Evolutionary conservation across 53 echinoderm and acorn worm genomes (phyloP).

Genomic region (Antedon mediterranea): DNA sequence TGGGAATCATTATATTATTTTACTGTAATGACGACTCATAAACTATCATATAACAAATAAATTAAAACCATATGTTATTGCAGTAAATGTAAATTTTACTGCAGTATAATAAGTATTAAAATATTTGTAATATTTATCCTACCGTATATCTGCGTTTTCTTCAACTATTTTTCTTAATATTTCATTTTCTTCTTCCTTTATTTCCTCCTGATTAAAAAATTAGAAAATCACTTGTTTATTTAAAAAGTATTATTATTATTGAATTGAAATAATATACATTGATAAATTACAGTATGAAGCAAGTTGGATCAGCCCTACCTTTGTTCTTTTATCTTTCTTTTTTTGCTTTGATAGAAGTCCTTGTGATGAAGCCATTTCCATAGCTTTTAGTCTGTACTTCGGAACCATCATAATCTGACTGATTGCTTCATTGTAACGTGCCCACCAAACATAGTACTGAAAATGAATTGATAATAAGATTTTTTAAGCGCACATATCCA

Average conservation of each 20-base stretch:
- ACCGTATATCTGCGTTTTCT: slow-evolving; percentile 93
- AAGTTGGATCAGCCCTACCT: slow-evolving; percentile 31
- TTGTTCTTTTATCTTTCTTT: slow-evolving; percentile 55
- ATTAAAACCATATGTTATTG: too few species aligned
- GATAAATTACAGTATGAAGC: not conserved
- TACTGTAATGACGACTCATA: too few species aligned
- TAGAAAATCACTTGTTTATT: too few species aligned
- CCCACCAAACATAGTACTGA: slow-evolving; percentile 98
- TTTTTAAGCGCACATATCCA: too few species aligned
- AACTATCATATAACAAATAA: not conserved
- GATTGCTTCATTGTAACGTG: slow-evolving; percentile 78
- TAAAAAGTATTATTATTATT: too few species aligned
- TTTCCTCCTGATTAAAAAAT: slow-evolving; percentile 53
- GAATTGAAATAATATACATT: too few species aligned
- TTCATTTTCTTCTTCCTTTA: slow-evolving; percentile 67
- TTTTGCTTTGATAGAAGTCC: slow-evolving; percentile 49
- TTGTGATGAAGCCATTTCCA: slow-evolving; percentile 70
- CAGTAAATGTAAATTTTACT: not conserved
- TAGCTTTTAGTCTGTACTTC: slow-evolving; percentile 63
- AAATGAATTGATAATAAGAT: too few species aligned
- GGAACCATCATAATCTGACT: slow-evolving; percentile 51
- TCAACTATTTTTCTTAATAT: slow-evolving; percentile 68
- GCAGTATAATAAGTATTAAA: not conserved
- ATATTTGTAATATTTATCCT: too few species aligned
- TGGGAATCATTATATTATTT: too few species aligned